phyloP scores from a whole-genome alignment of 2,888 invertebrate genomes.

The Hydriomena furcata region DNA sequence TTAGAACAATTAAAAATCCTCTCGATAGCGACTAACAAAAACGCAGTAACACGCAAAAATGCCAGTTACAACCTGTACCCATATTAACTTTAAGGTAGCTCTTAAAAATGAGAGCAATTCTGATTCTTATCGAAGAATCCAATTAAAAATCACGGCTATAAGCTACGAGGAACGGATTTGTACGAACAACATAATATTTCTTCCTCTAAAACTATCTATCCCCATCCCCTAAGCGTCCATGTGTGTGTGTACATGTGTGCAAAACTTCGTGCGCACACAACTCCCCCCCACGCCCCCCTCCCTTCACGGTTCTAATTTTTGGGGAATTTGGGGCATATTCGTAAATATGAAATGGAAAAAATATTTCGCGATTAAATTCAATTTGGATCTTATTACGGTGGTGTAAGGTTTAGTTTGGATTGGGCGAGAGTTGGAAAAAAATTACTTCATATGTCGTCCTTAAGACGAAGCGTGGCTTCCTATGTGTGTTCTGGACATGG shows the following conservation, averaged over 20 bases:
- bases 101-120: too few species aligned
- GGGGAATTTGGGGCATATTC: conserved; percentile 85
- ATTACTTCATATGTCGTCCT: conserved; percentile 84
- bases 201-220: conserved; percentile 79
- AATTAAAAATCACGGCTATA: conserved; percentile 49
- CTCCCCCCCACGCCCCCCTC: conserved; percentile 58
- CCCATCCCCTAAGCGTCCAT: conserved; percentile 40
- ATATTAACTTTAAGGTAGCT: neutral
- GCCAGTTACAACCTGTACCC: neutral
- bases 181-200: conserved; percentile 65
- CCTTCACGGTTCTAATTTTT: conserved; percentile 85
- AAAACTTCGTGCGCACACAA: conserved; percentile 63
- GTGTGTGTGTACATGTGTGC: conserved; percentile 47
- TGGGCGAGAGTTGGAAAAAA: conserved; percentile 71
- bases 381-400: conserved; percentile 48
- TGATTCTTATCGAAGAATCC: conserved; percentile 24
- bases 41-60: too few species aligned
- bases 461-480: conserved; percentile 83
- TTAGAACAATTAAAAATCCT: too few species aligned
- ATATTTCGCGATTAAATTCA: conserved; percentile 69
- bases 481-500: conserved; percentile 74
- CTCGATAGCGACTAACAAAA: too few species aligned
- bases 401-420: conserved; percentile 51
- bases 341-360: conserved; percentile 85
- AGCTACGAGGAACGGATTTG: conserved; percentile 53